Evolutionary conservation across 2,113 vertebrate genomes (phyloP).

Genomic region (Elaphurus davidianus): DNA sequence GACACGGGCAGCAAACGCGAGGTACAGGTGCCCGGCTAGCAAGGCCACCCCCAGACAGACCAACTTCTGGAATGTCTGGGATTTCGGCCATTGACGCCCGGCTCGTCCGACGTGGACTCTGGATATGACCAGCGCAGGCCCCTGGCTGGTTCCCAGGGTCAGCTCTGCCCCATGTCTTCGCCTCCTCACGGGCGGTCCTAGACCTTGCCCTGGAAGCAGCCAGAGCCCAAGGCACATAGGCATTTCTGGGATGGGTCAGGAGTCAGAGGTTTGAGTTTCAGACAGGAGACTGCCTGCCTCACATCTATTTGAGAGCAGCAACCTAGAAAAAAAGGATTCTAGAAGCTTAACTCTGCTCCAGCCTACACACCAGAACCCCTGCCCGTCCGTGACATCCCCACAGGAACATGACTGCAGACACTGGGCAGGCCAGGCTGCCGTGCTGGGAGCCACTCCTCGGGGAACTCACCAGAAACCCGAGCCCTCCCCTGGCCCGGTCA

Average conservation of each 20-base stretch:
- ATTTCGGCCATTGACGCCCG: background rate
- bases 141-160: too few relatives aligned
- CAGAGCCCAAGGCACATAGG: background rate
- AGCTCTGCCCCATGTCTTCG: rapidly evolving
- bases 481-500: background rate
- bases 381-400: too few relatives aligned
- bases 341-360: background rate
- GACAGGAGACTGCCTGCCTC: background rate
- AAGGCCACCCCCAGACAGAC: background rate
- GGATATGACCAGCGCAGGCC: background rate
- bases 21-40: background rate
- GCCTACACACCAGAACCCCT: background rate
- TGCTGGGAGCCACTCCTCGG: background rate
- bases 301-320: background rate
- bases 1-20: background rate
- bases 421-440: background rate
- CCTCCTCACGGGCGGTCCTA: background rate
- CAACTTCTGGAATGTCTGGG: background rate
- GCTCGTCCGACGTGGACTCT: background rate
- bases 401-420: background rate
- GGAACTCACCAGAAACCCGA: background rate
- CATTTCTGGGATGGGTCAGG: background rate
- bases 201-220: background rate
- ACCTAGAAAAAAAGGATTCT: background rate
- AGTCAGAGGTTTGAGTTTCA: background rate